Percentiles rank a stretch among this genome's conserved stretches.
These are phyloP conservation scores for Chelmon rostratus DNA, from an alignment of 2,797 vertebrate genomes.

Conservation along the genomic window DNA sequence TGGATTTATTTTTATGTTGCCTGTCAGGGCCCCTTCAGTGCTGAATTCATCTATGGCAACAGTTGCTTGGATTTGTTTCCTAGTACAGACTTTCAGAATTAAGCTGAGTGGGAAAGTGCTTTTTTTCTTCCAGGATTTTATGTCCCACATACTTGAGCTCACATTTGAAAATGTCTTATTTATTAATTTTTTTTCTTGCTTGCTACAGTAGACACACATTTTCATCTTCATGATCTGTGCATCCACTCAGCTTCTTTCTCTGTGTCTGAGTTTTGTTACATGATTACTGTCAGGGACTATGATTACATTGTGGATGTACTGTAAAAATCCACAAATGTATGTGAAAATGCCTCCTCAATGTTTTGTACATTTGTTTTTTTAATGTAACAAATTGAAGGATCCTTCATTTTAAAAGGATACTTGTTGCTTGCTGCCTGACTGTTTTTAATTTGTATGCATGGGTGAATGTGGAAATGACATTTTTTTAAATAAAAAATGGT, in stretches of 20 bases:
- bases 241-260: slow-evolving; percentile 37
- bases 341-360: slow-evolving; percentile 67
- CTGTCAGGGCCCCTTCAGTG: neutral
- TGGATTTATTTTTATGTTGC: slow-evolving; percentile 16
- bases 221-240: slow-evolving; percentile 38
- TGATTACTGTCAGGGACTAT: slow-evolving; percentile 76
- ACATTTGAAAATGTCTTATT: slow-evolving; percentile 65
- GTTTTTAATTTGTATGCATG: slow-evolving; percentile 64
- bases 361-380: slow-evolving; percentile 67
- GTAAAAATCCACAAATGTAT: slow-evolving; percentile 57
- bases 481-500: slow-evolving; percentile 69
- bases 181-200: slow-evolving; percentile 56
- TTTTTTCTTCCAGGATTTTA: slow-evolving; percentile 26
- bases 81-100: slow-evolving; percentile 25
- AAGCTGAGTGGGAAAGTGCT: slow-evolving; percentile 19
- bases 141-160: slow-evolving; percentile 48
- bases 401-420: slow-evolving; percentile 70
- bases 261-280: slow-evolving; percentile 60
- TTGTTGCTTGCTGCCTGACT: slow-evolving; percentile 52
- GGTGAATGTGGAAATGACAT: slow-evolving; percentile 65
- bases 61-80: slow-evolving; percentile 15
- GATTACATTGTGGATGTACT: slow-evolving; percentile 59
- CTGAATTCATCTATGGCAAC: neutral
- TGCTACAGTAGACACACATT: slow-evolving; percentile 23
- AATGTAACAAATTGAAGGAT: slow-evolving; percentile 48